Conservation (phyloP, 2,888 invertebrate genomes). For the Salticus scenicus region DNA sequence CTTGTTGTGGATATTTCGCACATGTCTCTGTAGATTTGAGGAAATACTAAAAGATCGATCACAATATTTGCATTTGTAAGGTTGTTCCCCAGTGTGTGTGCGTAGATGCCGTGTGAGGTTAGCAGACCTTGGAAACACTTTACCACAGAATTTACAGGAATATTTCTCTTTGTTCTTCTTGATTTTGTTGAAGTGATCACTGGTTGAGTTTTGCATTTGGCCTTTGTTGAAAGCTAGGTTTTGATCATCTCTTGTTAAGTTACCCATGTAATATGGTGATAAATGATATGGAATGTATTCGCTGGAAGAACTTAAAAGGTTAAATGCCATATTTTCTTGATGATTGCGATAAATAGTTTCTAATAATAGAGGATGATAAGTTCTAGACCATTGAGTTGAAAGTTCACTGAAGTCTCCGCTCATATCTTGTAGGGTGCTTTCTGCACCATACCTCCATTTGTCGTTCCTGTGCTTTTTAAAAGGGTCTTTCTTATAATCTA, state of each 20-base stretch:
- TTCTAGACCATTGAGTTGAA: conserved; percentile 82
- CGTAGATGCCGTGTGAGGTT: conserved; percentile 96
- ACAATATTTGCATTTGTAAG: conserved; percentile 98
- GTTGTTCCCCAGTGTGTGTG: conserved; percentile 99
- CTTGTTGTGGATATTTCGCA: conserved; percentile 98
- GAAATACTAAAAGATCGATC: conserved; percentile 98
- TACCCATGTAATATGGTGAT: conserved; percentile 69
- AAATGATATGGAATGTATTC: conserved; percentile 72
- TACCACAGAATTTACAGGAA: conserved; percentile 97
- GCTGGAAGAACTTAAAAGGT: conserved; percentile 23
- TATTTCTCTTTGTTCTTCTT: conserved; percentile 89
- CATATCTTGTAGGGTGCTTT: not conserved
- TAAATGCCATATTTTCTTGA: conserved; percentile 80
- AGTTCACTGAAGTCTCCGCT: conserved; percentile 14
- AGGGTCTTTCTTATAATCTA: conserved; percentile 81
- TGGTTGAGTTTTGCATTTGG: conserved; percentile 64
- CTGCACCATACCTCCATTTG: conserved; percentile 28
- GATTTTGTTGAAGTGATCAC: conserved; percentile 73
- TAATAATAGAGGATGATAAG: conserved; percentile 83
- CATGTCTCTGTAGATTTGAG: conserved; percentile 97
- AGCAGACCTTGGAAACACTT: conserved; percentile 97
- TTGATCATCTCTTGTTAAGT: conserved; percentile 29
- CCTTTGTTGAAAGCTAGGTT: conserved; percentile 27
- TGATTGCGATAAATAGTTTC: conserved; percentile 72
- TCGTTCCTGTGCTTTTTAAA: conserved; percentile 36